These are phyloP conservation scores for Choristoneura rosaceana DNA, from an alignment of 2,888 invertebrate species.

Conservation along the genomic window DNA sequence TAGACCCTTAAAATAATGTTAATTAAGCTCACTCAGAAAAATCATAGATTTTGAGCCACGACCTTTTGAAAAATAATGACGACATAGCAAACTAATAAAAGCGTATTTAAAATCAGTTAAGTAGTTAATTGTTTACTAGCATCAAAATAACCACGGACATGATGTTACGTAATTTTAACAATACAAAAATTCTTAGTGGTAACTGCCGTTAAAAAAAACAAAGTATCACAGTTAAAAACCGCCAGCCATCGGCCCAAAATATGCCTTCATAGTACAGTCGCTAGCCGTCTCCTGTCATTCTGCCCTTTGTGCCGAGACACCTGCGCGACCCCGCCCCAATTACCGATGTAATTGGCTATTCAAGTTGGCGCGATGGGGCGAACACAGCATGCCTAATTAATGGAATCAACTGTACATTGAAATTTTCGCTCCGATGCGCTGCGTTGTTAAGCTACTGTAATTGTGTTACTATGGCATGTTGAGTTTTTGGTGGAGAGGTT, in stretches of 20 bases:
- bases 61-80: no score
- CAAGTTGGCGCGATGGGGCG: conserved; percentile 72
- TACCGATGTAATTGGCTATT: conserved; percentile 84
- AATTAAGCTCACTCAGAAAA: no score
- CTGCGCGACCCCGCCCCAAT: conserved; percentile 77
- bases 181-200: no score
- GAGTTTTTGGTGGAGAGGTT: conserved; percentile 1
- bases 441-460: conserved; percentile 40
- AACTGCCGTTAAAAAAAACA: background rate
- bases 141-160: no score
- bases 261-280: conserved; percentile 12
- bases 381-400: conserved; percentile 43
- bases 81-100: no score
- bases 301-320: conserved; percentile 72
- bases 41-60: no score
- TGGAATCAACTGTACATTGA: conserved; percentile 76
- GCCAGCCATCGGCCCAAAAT: conserved; percentile 7
- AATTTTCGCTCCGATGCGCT: conserved; percentile 70
- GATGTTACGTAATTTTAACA: no score
- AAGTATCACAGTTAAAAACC: conserved; percentile 5
- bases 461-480: conserved; percentile 38
- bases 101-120: no score
- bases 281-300: conserved; percentile 8
- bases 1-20: no score
- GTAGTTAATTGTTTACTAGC: no score